Base-by-base conservation (phyloP, 2,113 vertebrate genomes). In the Dicrurus megarhynchus region DNA sequence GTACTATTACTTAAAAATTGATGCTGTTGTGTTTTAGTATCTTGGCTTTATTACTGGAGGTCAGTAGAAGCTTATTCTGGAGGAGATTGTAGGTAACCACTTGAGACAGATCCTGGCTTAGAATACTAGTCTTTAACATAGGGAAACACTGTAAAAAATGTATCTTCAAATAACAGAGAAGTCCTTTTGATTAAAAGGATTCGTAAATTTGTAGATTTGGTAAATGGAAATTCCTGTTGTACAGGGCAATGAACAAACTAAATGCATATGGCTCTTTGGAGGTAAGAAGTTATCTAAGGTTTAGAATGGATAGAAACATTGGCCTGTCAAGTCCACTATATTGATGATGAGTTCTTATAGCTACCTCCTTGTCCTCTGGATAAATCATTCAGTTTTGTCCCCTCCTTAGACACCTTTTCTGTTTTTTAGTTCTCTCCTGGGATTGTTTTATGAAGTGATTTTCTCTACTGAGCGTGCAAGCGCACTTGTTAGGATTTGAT, bases 401-500 rank as follows among this genome's bases (percentile, higher is more conserved):
- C 46, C 28, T 92, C 70, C 59, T 77, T 94, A 53, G 82, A 68
- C 37, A 61, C 35, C 32, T 93, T 73, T 88, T 91, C 67, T 46
- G 20, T 2, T 59, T 89, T 94, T 92, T 89, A 91, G 61, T 32
- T 90, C 71, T 93, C 95, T 89, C 82, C 20, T 83, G 88, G 59
- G 84, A 30, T 94, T 92, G 39, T 92, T 95, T 96, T 96, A 93
- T 95, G 87, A 83, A 93, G 88, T 52, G 53, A 91, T 95, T 93
- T 95, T 96, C 85, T 90, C 84, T 61, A 42, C 86, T 86, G 82
- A 95, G 90, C 86, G 56, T 91, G 86, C 88, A 93, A 84, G 88
- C 88, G 74, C 57, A 82, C 95, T 96, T 88, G 90, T 96, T 97
- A 97, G 84, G 87, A 37, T 68, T 84, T 97, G 95, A 96, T 96